A percentile compares a stretch with the other conserved stretches of the same genome.
These are phyloP conservation scores for Botrylloides violaceus DNA, from an alignment of 23 tunicate species.

Conservation along the genomic window DNA sequence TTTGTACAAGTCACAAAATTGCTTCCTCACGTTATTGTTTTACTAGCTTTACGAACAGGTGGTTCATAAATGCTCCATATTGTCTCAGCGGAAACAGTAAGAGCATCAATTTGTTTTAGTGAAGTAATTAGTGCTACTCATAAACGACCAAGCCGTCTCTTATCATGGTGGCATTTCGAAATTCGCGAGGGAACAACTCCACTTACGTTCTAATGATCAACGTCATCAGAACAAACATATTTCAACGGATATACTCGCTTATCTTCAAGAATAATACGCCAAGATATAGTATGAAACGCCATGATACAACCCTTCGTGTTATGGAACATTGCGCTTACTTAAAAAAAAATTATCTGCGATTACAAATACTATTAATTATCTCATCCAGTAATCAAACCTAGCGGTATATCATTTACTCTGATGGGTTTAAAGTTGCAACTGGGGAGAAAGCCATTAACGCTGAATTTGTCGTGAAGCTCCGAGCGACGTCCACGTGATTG, in stretches of 20 bases:
- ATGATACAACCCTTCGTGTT: no score
- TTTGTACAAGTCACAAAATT: not conserved
- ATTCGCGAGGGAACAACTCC: not conserved
- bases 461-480: no score
- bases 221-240: conserved; percentile 1
- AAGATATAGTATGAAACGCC: not conserved
- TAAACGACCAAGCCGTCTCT: not conserved
- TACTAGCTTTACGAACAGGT: conserved; percentile 15
- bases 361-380: no score
- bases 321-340: no score
- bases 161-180: not conserved
- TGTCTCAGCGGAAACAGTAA: conserved; percentile 2
- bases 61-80: not conserved
- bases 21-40: conserved; percentile 9
- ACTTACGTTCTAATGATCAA: not conserved
- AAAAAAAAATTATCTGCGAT: no score
- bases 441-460: no score
- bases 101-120: conserved; percentile 15
- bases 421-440: no score
- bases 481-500: no score
- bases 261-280: not conserved
- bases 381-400: no score
- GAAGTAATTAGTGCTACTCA: conserved; percentile 12
- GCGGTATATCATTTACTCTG: no score
- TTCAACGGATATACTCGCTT: not conserved